Evolutionary conservation across 1,140 invertebrate genomes (phyloP).

Genomic region (Drusus annulatus): DNA sequence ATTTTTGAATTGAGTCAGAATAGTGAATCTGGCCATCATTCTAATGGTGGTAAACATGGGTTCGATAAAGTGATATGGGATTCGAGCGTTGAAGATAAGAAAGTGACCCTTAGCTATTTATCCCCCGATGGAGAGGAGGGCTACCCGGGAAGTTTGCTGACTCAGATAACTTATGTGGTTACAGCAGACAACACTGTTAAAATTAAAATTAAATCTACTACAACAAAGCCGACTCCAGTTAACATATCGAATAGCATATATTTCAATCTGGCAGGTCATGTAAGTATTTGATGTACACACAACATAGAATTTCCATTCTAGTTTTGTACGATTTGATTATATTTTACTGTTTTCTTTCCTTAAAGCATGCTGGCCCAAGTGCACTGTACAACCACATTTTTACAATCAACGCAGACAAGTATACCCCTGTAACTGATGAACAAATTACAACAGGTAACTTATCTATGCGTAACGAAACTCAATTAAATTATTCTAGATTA

Average conservation of each 20-base stretch:
- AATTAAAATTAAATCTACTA: constrained; percentile 81
- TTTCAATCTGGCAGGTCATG: constrained; percentile 93
- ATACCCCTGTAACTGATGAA: constrained; percentile 42
- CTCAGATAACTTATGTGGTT: constrained; percentile 81
- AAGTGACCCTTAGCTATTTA: constrained; percentile 78
- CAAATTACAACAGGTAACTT: constrained; percentile 40
- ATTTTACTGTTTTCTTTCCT: neutral
- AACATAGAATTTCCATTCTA: too few relatives aligned
- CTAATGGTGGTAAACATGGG: constrained; percentile 90
- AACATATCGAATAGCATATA: constrained; percentile 95
- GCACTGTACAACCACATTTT: constrained; percentile 83
- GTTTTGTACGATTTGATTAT: too few relatives aligned
- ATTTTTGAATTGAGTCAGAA: constrained; percentile 84
- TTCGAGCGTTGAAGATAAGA: constrained; percentile 68
- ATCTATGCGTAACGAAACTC: too few relatives aligned
- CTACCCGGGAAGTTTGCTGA: constrained; percentile 84
- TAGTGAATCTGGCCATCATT: constrained; percentile 75
- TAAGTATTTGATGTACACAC: constrained; percentile 56
- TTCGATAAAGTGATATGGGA: constrained; percentile 88
- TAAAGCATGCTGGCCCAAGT: constrained; percentile 63
- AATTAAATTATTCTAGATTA: too few relatives aligned
- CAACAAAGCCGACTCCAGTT: constrained; percentile 85
- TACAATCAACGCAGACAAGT: constrained; percentile 79
- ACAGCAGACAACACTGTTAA: constrained; percentile 81
- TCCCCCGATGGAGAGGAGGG: constrained; percentile 89